Evolutionary conservation across 2,797 vertebrate species (phyloP), one percentile per base, ranked within the genome.

Genomic region (Spinibarbus caldwelli): DNA sequence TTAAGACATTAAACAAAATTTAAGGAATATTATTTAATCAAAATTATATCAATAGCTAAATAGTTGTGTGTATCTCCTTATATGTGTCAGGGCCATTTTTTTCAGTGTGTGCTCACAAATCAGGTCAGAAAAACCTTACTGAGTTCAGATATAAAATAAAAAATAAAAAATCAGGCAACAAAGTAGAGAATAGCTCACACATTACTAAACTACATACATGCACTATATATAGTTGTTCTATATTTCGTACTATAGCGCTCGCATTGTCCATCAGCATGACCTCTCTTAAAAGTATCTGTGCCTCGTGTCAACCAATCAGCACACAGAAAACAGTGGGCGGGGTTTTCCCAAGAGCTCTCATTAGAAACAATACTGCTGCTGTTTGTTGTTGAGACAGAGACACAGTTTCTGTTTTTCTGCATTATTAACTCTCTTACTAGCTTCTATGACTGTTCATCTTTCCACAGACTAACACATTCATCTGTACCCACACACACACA

Each of bases 301-400:
- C 57, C 43, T 29, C 7, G 11, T n/a, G 66, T 85, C 52, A 47
- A 14, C 66, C 52, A 78, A 57, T 71, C 67, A 59, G 26, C 7
- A 14, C 49, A 85, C 23, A 70, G 38, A 71, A 45, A 23, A 26
- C 1, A 4, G 6, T 47, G 38, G 70, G 80, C 0, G 38, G 36
- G 64, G 67, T 62, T 85, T 78, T 71, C 76, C 83, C 83, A 38
- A 19, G 83, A 78, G 83, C 66, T 26, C 76, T 85, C 75, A 85
- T 85, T 85, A 85, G 15, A 79, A 79, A 79, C 52, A 79, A 72
- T 49, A 43, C 52, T 71, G 21, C 83, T 59, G 23, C 29, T 71
- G 49, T 78, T 59, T 84, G 52, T 57, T 79, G 64, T 19, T 31
- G 49, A 77, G 52, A 52, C 29, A 62, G 19, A 70, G 15, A 29